Evolutionary conservation across 2,797 vertebrate genomes (phyloP).

Genomic region (Iguana delicatissima): DNA sequence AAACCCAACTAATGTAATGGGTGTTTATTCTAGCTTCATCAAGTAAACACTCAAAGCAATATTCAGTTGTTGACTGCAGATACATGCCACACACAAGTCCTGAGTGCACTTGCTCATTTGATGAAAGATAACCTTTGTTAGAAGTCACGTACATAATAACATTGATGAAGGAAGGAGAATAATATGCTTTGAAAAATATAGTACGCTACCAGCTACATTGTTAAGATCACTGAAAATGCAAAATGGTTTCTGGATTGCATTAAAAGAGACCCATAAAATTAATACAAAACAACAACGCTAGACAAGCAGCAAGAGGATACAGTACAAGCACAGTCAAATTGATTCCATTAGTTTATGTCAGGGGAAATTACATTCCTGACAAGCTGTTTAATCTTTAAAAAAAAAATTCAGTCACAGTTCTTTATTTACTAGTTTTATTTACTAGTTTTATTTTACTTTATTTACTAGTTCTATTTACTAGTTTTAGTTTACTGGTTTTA

Average conservation of each 20-base stretch:
- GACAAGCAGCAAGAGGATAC: neutral
- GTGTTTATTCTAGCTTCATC: neutral
- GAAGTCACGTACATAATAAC: neutral
- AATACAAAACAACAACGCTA: neutral
- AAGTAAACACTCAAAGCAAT: neutral
- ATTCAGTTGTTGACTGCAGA: neutral
- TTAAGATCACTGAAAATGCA: neutral
- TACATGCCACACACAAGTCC: neutral
- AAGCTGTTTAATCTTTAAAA: neutral
- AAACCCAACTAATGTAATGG: neutral
- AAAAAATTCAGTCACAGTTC: neutral
- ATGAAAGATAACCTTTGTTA: too few relatives aligned
- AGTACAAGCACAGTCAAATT: neutral
- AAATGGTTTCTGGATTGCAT: neutral
- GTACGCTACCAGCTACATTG: neutral
- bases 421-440: too few relatives aligned
- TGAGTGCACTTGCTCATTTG: neutral
- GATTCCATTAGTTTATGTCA: neutral
- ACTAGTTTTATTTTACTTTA: too few relatives aligned
- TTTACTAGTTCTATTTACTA: too few relatives aligned
- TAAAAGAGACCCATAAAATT: too few relatives aligned
- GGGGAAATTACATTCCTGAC: neutral
- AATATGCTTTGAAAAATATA: neutral
- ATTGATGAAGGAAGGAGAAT: rapidly evolving
- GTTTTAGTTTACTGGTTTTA: neutral